Evolutionary conservation across 2,113 vertebrate genomes (phyloP), one percentile per base, ranked within the genome.

Genomic region (Telmatochromis sp.): DNA sequence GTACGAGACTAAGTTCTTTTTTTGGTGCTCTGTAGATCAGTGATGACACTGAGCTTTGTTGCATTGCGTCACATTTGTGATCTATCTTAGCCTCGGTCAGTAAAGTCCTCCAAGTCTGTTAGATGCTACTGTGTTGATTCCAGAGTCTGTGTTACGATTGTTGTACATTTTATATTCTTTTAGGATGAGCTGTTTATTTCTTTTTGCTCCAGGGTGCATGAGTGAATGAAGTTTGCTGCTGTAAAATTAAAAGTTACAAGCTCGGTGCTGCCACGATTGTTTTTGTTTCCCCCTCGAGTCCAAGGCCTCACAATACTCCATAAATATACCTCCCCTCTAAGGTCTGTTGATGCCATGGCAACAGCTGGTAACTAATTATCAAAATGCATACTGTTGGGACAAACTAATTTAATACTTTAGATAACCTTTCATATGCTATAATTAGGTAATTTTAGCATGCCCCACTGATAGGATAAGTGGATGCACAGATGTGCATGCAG

Each of bases 1-100:
- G 21, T 26, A 28, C 1, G 1, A 50, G 42, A 3, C 42, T 2
- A 28, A 31, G 4, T 5, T 50, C 6, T 5, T 11, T 0, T 28
- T 12, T 17, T 71, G 65, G 37, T 26, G 65, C 12, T 71, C 37
- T 10, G 65, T 26, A 42, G 65, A 42, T 23, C 65, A 6, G 8
- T 6, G 37, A 23, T 42, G 35, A 71, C n/a, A 23, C 12, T 23
- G n/a, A 75, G 23, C 40, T 75, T 1, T 75, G 42, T 5, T 75
- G 37, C 40, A 73, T 45, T 45, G 40, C 0, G 21, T 3, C 21
- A 15, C 21, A 45, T 73, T 47, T 75, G 71, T 75, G 42, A 75
- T 47, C 40, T 2, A 28, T 7, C 42, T 47, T 28, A 47, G 42
- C 2, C 12, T 9, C 0, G 65, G 68, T 26, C 35, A 31, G 35